Percentiles rank a stretch among this genome's conserved stretches.
Conservation (phyloP, 2,888 invertebrate species). For the Nemapogon koenigi region DNA sequence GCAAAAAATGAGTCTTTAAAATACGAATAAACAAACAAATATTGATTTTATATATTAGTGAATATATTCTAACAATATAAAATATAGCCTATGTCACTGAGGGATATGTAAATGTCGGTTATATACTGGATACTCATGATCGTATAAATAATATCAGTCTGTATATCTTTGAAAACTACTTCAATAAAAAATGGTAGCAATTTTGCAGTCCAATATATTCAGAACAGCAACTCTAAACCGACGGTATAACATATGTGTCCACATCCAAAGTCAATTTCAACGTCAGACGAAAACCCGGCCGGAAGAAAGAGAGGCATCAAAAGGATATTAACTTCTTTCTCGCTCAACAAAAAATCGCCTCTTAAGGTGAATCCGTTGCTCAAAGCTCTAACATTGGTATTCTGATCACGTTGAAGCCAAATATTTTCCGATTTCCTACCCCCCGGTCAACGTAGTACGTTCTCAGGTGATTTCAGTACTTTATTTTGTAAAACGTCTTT, state of each 20-base stretch:
- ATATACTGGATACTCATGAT: no score
- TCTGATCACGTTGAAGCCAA: slow-evolving; percentile 20
- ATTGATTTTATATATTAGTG: no score
- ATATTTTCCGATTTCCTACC: slow-evolving; percentile 19
- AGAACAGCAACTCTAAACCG: no score
- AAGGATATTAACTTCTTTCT: slow-evolving; percentile 8
- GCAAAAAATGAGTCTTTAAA: no score
- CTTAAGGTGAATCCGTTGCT: not conserved
- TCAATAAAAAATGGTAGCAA: no score
- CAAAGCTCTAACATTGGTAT: slow-evolving; percentile 11
- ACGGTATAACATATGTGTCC: not conserved
- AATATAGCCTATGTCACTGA: no score
- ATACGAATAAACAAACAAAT: no score
- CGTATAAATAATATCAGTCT: no score
- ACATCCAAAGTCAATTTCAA: slow-evolving; percentile 1
- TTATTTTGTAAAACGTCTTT: slow-evolving; percentile 24
- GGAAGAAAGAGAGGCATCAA: slow-evolving; percentile 6
- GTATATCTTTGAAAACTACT: no score
- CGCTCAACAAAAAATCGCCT: slow-evolving; percentile 2
- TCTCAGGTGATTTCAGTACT: slow-evolving; percentile 26
- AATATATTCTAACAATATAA: no score
- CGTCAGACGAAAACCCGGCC: slow-evolving; percentile 1
- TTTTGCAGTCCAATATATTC: no score
- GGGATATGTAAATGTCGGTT: no score
- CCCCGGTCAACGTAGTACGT: slow-evolving; percentile 20